These are phyloP conservation scores for Alviniconcha marisindica DNA, from an alignment of 1,140 invertebrate species.

Conservation along the genomic window DNA sequence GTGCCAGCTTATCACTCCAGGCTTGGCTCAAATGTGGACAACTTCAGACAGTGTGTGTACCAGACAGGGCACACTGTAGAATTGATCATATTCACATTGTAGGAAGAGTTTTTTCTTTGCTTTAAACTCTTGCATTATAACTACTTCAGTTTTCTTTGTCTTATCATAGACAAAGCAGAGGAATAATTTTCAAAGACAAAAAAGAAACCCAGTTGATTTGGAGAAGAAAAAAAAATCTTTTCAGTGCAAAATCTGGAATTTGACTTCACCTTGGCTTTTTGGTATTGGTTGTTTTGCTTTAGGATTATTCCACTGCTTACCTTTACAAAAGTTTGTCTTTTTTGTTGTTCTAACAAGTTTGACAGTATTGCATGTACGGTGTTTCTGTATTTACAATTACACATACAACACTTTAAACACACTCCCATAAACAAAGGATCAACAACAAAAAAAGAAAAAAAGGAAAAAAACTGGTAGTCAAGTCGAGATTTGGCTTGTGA, in stretches of 20 bases:
- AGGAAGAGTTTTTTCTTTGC: background rate
- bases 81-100: background rate
- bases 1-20: background rate
- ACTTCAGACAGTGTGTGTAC: constrained; percentile 17
- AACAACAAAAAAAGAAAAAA: constrained; percentile 19
- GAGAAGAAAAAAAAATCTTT: background rate
- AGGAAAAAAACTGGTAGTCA: constrained; percentile 32
- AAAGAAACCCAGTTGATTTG: constrained; percentile 7
- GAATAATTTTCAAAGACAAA: constrained; percentile 1
- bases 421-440: constrained; percentile 24
- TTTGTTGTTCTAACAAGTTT: constrained; percentile 28
- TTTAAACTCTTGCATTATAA: background rate
- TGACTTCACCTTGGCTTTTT: background rate
- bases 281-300: background rate
- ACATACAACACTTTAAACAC: constrained; percentile 10
- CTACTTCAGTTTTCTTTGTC: constrained; percentile 14
- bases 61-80: constrained; percentile 26
- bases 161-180: constrained; percentile 6
- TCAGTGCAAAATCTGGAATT: background rate
- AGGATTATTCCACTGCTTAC: constrained; percentile 5
- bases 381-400: constrained; percentile 35
- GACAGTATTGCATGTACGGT: constrained; percentile 31
- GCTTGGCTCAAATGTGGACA: constrained; percentile 9
- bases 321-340: constrained; percentile 20
- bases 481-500: constrained; percentile 22